These are phyloP conservation scores for Hyles lineata DNA, from an alignment of 2,888 invertebrate species.

Conservation along the genomic window DNA sequence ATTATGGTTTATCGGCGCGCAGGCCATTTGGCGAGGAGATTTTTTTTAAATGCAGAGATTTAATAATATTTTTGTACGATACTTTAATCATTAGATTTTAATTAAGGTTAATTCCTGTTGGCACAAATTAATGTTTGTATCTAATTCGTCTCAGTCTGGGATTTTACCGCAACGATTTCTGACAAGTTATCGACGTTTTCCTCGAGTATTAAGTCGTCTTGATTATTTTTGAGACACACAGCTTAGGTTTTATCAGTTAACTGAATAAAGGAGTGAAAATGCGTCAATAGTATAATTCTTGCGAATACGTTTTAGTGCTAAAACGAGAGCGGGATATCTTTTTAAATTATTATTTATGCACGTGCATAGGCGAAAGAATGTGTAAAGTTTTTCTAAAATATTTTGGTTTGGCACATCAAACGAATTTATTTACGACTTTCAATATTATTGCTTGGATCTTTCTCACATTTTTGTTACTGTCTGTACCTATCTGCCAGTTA, in stretches of 20 bases:
- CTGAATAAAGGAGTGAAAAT: background rate
- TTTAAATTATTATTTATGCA: background rate
- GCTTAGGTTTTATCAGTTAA: background rate
- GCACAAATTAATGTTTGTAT: too few species aligned
- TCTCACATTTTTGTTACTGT: too few species aligned
- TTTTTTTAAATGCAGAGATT: background rate
- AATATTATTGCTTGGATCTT: too few species aligned
- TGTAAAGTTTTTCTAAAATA: background rate
- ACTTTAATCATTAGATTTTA: too few species aligned
- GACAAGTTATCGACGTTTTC: background rate
- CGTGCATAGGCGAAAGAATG: background rate
- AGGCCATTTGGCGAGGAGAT: background rate
- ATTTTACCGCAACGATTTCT: too few species aligned
- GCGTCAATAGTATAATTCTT: background rate
- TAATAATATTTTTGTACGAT: background rate
- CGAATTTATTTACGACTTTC: too few species aligned
- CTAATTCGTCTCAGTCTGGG: too few species aligned
- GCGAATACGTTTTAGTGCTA: background rate
- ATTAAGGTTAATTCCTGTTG: too few species aligned
- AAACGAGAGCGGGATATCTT: background rate
- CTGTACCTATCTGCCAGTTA: too few species aligned
- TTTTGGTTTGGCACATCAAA: background rate
- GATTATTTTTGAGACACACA: background rate
- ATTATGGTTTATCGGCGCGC: background rate
- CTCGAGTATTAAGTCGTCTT: background rate